Evolutionary conservation across 2,888 invertebrate genomes (phyloP), one percentile per base, ranked within the genome.

Genomic region (Caenorhabditis sinica): DNA sequence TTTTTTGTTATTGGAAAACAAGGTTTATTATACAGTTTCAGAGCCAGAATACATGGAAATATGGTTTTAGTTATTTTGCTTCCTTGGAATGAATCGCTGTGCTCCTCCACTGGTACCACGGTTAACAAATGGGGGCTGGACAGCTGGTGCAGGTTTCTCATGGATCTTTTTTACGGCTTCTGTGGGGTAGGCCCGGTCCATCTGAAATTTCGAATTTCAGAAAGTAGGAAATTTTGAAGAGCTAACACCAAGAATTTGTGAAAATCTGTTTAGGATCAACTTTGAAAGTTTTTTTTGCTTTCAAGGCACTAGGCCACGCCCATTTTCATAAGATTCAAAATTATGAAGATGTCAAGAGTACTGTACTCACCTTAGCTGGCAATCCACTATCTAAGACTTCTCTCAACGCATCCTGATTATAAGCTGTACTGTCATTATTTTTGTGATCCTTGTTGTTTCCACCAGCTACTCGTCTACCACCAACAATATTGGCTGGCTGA

Each of bases 11-110:
- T n/a, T n/a, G n/a, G n/a, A n/a, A n/a, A n/a, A n/a, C n/a, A n/a
- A n/a, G n/a, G n/a, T n/a, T n/a, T n/a, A n/a, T n/a, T n/a, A n/a
- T 36, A 36, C 33, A 36, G 9, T 36, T 36, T 36, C 33, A 36
- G 9, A 6, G 4, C 9, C 13, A 6, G 13, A 40, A 40, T 2
- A 11, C 9, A 6, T 36, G 33, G 33, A 36, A 60, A 33, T n/a
- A 3, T 20, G n/a, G 45, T 1, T 25, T 66, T 20, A 68, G 53
- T 68, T 28, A 68, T 51, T 68, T 6, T 51, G 51, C 23, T 68
- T 68, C 33, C 43, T 51, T 20, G 68, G 68, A 51, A 68, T 68
- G 33, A 51, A 51, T 53, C 68, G 28, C 23, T 51, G 51, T 20
- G 51, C 13, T 23, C 68, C 68, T 8, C 51, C 51, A 23, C 13